phyloP scores from a whole-genome alignment of 2,113 vertebrate genomes.

The Oncorhynchus tshawytscha region DNA sequence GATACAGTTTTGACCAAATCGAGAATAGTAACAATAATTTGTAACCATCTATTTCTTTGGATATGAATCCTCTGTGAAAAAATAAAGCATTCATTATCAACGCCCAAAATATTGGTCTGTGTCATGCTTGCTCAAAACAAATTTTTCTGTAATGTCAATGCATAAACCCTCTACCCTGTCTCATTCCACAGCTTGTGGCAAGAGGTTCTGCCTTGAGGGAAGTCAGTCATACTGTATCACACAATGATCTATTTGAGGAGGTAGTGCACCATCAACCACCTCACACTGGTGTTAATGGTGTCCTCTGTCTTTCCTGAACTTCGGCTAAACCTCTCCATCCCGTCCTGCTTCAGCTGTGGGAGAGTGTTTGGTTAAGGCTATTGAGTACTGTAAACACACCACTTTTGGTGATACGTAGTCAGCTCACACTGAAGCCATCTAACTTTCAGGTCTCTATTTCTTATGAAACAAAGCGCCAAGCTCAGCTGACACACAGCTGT shows the following conservation, averaged over 20 bases:
- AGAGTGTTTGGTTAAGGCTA: not conserved
- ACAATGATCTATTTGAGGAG: not conserved
- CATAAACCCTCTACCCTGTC: too few species aligned
- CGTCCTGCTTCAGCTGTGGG: not conserved
- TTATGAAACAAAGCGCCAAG: not conserved
- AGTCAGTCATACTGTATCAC: not conserved
- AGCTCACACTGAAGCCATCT: not conserved
- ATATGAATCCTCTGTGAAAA: not conserved
- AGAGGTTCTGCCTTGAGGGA: not conserved
- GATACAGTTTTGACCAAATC: not conserved
- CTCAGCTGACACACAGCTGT: not conserved
- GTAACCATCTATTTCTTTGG: not conserved
- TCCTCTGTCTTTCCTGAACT: not conserved
- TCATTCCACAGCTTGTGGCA: not conserved
- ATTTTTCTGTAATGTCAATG: not conserved
- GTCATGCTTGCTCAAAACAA: not conserved
- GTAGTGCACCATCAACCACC: not conserved
- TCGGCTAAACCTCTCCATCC: not conserved
- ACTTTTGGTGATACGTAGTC: not conserved
- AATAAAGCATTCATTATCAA: not conserved
- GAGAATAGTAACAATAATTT: not conserved
- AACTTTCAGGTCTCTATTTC: not conserved
- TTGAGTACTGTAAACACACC: not conserved
- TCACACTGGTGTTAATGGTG: not conserved
- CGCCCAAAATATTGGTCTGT: not conserved